Evolutionary conservation across 2,113 vertebrate genomes (phyloP).

Genomic region (Bettongia penicillata): DNA sequence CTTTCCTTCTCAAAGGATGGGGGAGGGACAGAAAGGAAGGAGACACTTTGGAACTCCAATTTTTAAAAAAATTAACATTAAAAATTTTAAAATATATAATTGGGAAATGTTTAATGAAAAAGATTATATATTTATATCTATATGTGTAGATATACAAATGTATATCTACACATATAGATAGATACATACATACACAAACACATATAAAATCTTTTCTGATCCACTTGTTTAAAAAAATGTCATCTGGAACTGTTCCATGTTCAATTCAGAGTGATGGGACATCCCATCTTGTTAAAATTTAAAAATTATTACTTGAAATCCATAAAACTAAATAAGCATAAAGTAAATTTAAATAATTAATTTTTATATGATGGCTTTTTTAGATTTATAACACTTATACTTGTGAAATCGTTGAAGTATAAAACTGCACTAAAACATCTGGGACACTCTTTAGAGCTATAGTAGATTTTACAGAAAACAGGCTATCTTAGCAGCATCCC

Average conservation of each 20-base stretch:
- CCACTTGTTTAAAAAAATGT: background rate
- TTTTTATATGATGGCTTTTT: background rate
- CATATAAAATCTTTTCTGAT: background rate
- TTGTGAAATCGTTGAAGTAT: background rate
- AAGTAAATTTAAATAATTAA: background rate
- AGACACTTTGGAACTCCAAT: background rate
- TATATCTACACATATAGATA: background rate
- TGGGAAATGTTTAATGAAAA: background rate
- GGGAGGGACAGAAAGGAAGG: background rate
- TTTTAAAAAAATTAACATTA: background rate
- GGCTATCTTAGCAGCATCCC: background rate
- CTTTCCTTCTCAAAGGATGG: background rate
- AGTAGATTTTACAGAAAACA: constrained; percentile 13
- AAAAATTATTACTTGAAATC: background rate
- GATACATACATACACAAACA: background rate
- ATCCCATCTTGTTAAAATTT: background rate
- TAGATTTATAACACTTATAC: background rate
- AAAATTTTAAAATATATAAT: background rate
- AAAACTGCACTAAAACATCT: background rate
- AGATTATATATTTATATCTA: background rate
- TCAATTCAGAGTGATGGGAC: background rate
- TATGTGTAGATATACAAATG: too few species aligned
- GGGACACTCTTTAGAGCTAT: background rate
- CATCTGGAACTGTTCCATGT: background rate
- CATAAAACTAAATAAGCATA: background rate